A percentile compares a stretch with the other conserved stretches of the same genome.
Evolutionary conservation across 2,797 vertebrate genomes (phyloP).

Genomic region (Premnoplex brunnescens): DNA sequence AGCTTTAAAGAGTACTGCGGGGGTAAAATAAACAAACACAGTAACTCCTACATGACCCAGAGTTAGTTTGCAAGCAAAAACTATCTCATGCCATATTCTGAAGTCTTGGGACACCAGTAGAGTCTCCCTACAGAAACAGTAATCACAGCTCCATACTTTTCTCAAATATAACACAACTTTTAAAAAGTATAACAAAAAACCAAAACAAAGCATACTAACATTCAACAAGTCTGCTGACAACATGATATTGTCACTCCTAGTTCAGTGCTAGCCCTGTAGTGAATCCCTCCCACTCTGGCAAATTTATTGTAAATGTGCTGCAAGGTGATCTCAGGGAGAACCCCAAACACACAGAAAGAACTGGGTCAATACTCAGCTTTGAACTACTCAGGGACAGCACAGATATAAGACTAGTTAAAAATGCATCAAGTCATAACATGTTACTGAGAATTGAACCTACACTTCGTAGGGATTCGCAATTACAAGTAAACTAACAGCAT

Average conservation of each 20-base stretch:
- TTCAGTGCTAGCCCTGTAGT: neutral
- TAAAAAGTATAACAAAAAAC: neutral
- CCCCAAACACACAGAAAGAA: neutral
- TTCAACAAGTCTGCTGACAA: neutral
- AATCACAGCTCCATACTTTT: neutral
- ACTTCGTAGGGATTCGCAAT: neutral
- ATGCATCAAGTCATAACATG: neutral
- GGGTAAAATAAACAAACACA: neutral
- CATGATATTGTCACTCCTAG: accelerated
- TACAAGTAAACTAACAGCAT: neutral
- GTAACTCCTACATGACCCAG: neutral
- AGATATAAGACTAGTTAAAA: neutral
- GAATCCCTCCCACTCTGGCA: neutral
- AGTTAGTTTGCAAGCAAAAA: neutral
- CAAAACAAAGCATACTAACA: neutral
- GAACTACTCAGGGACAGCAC: neutral
- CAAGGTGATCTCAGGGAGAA: neutral
- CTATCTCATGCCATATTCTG: neutral
- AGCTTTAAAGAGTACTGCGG: neutral
- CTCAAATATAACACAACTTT: neutral
- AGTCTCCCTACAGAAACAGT: neutral
- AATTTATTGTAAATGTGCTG: neutral
- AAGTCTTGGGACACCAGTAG: neutral
- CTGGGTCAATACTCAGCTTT: neutral
- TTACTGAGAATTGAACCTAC: neutral